Evolutionary conservation across 1,140 invertebrate genomes (phyloP).

Genomic region (Cyclargus thomasi): DNA sequence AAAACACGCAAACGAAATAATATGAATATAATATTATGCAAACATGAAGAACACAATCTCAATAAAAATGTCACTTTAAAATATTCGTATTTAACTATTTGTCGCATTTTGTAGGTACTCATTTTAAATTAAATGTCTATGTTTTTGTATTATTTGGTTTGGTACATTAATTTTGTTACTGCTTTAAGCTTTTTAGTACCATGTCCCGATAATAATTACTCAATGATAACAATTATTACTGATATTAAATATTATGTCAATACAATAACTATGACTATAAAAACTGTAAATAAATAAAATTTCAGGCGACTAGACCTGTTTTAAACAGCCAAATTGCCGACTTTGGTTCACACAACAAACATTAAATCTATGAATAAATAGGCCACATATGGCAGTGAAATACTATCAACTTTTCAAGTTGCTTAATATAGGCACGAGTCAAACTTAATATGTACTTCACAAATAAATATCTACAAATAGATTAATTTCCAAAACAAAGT

Average conservation of each 20-base stretch:
- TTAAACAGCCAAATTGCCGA: constrained; percentile 43
- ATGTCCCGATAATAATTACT: not conserved
- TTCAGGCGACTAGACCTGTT: constrained; percentile 57
- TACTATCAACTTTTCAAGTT: constrained; percentile 19
- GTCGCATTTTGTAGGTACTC: not conserved
- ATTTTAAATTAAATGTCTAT: not conserved
- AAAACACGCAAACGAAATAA: not conserved
- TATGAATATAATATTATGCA: not conserved
- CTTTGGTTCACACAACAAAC: constrained; percentile 43
- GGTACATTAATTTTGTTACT: not conserved
- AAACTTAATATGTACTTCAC: not conserved
- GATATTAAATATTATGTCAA: constrained; percentile 6
- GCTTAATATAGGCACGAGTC: not conserved
- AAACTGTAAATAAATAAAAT: constrained; percentile 38
- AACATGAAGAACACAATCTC: not conserved
- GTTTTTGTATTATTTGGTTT: not conserved
- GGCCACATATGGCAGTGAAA: constrained; percentile 56
- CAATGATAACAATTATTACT: not conserved
- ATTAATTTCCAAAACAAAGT: not conserved
- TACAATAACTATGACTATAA: constrained; percentile 19
- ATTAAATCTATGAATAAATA: constrained; percentile 43
- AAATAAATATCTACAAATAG: not conserved
- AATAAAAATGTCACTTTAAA: not conserved
- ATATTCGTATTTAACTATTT: not conserved
- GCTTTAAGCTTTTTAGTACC: not conserved